Evolutionary conservation across 1,140 invertebrate species (phyloP).

Genomic region (Tetraneura akinire): DNA sequence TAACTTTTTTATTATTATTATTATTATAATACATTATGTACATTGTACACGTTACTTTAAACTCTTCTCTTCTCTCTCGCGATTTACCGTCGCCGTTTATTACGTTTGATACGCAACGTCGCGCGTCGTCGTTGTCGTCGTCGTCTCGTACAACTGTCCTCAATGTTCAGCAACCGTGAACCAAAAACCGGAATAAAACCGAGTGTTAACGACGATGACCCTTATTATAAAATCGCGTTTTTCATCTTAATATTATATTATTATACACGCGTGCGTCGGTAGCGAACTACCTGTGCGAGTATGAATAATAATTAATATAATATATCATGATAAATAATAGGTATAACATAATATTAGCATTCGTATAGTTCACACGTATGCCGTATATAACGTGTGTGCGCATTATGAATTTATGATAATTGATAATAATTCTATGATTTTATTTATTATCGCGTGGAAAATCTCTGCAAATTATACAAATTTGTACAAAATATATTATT

Average conservation of each 20-base stretch:
- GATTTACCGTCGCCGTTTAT: constrained; percentile 18
- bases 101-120: constrained; percentile 42
- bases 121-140: not conserved
- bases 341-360: no score
- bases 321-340: no score
- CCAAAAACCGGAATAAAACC: constrained; percentile 50
- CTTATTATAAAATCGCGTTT: constrained; percentile 1
- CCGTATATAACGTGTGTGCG: no score
- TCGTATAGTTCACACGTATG: no score
- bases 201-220: constrained; percentile 2
- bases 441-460: no score
- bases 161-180: constrained; percentile 51
- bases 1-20: no score
- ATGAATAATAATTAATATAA: not conserved
- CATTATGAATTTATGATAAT: no score
- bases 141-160: not conserved
- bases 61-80: not conserved
- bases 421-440: no score
- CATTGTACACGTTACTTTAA: constrained; percentile 25
- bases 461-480: no score
- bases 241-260: not conserved
- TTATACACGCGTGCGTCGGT: not conserved
- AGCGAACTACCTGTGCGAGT: not conserved
- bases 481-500: no score
- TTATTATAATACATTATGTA: constrained; percentile 47